Evolutionary conservation across 30 jellyfish, hydroid and myxozoan genomes (phyloP).

Genomic region (Hydractinia symbiolongicarpus): DNA sequence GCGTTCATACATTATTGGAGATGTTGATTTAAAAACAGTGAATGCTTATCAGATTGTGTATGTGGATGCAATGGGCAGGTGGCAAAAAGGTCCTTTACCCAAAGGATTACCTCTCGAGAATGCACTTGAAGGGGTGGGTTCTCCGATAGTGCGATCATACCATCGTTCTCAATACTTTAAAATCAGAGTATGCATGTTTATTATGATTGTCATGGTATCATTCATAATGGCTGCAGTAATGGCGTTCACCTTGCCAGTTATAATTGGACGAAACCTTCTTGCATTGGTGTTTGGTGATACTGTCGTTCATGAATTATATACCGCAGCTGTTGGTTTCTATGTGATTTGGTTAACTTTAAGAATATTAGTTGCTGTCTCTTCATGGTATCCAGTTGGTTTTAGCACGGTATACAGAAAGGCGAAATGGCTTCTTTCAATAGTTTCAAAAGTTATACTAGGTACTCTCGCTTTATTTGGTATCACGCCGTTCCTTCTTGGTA

Average conservation of each 20-base stretch:
- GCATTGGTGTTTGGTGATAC: slow-evolving; percentile 58
- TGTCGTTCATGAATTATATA: slow-evolving; percentile 81
- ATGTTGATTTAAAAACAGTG: slow-evolving; percentile 64
- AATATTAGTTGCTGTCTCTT: slow-evolving; percentile 33
- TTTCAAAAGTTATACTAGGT: slow-evolving; percentile 30
- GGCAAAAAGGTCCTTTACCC: slow-evolving; percentile 39
- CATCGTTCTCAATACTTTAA: slow-evolving; percentile 13
- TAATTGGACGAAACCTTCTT: slow-evolving; percentile 66
- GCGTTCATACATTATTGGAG: slow-evolving; percentile 90
- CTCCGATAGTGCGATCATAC: slow-evolving; percentile 40
- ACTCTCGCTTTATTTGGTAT: slow-evolving; percentile 63
- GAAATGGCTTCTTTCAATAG: slow-evolving; percentile 19
- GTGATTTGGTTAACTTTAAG: slow-evolving; percentile 69
- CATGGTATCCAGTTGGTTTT: slow-evolving; percentile 56
- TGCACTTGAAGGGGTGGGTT: slow-evolving; percentile 42
- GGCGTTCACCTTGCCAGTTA: slow-evolving; percentile 24
- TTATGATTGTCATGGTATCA: neutral
- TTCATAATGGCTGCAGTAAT: neutral
- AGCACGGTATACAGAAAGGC: slow-evolving; percentile 5
- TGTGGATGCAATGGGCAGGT: slow-evolving; percentile 30
- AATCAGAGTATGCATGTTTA: slow-evolving; percentile 12
- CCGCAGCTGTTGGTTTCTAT: slow-evolving; percentile 92
- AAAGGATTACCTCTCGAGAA: slow-evolving; percentile 36
- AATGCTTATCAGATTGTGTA: slow-evolving; percentile 30
- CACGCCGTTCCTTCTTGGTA: slow-evolving; percentile 78